These are phyloP conservation scores for Falco peregrinus DNA, from an alignment of 2,797 vertebrate genomes.

Conservation along the genomic window DNA sequence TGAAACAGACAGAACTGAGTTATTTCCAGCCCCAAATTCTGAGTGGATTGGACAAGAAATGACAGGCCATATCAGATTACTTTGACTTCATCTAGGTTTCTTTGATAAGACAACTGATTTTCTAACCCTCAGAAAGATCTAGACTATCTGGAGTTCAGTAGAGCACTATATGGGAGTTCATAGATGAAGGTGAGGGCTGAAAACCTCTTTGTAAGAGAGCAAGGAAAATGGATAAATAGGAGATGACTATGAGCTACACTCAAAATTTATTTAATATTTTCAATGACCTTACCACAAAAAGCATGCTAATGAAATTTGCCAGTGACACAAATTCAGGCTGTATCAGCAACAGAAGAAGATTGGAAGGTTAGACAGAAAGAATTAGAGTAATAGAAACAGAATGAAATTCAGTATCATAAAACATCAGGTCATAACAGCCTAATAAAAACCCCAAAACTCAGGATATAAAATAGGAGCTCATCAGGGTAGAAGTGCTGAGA, in stretches of 20 bases:
- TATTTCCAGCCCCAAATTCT: not conserved
- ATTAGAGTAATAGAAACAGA: not conserved
- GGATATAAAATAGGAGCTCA: not conserved
- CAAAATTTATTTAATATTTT: not conserved
- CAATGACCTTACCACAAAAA: not conserved
- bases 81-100: not conserved
- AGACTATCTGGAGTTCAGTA: not conserved
- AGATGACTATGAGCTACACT: not conserved
- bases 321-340: not conserved
- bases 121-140: not conserved
- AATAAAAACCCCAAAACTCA: not conserved
- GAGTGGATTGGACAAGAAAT: not conserved
- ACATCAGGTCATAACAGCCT: not conserved
- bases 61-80: not conserved
- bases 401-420: not conserved
- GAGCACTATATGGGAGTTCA: not conserved
- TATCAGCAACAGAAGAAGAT: not conserved
- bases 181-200: not conserved
- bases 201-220: not conserved
- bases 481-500: not conserved
- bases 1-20: not conserved
- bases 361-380: not conserved
- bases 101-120: not conserved
- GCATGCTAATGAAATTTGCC: not conserved
- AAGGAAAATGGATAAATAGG: not conserved